These are phyloP conservation scores for Agonopterix subpropinquella DNA, from an alignment of 2,888 invertebrate species.

Conservation along the genomic window DNA sequence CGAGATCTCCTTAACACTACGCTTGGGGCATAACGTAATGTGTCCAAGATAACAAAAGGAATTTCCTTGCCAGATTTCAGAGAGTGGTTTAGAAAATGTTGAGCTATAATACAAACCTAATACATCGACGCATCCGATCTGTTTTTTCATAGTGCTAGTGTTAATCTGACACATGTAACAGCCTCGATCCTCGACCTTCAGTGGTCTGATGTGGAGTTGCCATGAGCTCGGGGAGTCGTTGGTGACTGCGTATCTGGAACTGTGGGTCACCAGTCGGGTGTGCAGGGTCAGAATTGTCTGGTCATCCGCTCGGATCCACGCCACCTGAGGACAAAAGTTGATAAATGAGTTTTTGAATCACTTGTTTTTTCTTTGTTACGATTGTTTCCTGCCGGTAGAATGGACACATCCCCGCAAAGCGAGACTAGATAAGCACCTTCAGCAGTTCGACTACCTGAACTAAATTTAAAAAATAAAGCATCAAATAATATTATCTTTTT, in stretches of 20 bases:
- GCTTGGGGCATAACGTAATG: neutral
- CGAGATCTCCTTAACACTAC: no score
- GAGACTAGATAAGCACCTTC: no score
- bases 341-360: neutral
- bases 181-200: slow-evolving; percentile 83
- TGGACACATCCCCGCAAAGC: no score
- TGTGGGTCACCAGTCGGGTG: slow-evolving; percentile 84
- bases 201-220: slow-evolving; percentile 83
- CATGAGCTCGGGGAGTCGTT: slow-evolving; percentile 82
- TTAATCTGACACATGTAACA: slow-evolving; percentile 90
- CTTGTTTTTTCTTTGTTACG: neutral
- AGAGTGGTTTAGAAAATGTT: slow-evolving; percentile 25
- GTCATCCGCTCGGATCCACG: slow-evolving; percentile 85
- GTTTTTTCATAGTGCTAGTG: slow-evolving; percentile 85
- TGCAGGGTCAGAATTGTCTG: slow-evolving; percentile 85
- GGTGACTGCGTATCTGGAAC: slow-evolving; percentile 81
- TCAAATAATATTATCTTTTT: no score
- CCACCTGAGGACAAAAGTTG: slow-evolving; percentile 72
- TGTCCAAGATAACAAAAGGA: no score
- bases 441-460: no score
- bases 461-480: no score
- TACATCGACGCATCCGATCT: slow-evolving; percentile 85
- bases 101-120: slow-evolving; percentile 65
- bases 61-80: no score
- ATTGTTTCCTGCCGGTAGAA: no score